Percentiles rank a stretch among this genome's conserved stretches.
Evolutionary conservation across 2,888 invertebrate genomes (phyloP).

Genomic region (Leucania comma): DNA sequence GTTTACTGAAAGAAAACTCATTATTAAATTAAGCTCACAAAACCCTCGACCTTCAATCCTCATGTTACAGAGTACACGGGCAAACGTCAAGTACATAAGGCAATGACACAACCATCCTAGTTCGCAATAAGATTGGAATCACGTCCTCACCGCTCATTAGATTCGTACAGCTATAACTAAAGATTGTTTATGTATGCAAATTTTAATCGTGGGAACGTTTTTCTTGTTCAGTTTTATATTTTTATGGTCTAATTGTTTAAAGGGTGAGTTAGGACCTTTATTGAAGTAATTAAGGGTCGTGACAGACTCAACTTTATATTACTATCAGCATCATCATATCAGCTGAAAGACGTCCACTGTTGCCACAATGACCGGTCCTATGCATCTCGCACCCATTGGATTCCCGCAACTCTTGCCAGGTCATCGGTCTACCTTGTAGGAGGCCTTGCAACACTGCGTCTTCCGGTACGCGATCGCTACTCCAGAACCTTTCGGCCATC

Average conservation of each 20-base stretch:
- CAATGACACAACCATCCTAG: conserved; percentile 57
- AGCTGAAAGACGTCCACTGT: no score
- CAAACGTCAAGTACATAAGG: conserved; percentile 31
- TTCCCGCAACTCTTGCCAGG: no score
- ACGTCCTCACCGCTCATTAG: conserved; percentile 53
- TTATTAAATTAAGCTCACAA: no score
- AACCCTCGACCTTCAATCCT: conserved; percentile 31
- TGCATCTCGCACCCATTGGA: no score
- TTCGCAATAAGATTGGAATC: conserved; percentile 60
- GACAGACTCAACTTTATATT: no score
- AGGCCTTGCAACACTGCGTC: no score
- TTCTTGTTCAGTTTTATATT: conserved; percentile 27
- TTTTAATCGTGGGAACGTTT: conserved; percentile 58
- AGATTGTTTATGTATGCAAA: conserved; percentile 49
- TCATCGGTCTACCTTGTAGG: no score
- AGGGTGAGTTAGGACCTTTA: neutral
- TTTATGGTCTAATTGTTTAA: neutral
- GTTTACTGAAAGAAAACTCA: no score
- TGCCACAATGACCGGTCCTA: no score
- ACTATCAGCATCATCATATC: no score
- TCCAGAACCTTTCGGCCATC: no score
- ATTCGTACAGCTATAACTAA: conserved; percentile 42
- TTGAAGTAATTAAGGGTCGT: neutral
- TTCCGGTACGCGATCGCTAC: no score
- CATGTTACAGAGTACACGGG: neutral